phyloP scores from a whole-genome alignment of 1,140 invertebrate species.

The Mesaphorura yosii region DNA sequence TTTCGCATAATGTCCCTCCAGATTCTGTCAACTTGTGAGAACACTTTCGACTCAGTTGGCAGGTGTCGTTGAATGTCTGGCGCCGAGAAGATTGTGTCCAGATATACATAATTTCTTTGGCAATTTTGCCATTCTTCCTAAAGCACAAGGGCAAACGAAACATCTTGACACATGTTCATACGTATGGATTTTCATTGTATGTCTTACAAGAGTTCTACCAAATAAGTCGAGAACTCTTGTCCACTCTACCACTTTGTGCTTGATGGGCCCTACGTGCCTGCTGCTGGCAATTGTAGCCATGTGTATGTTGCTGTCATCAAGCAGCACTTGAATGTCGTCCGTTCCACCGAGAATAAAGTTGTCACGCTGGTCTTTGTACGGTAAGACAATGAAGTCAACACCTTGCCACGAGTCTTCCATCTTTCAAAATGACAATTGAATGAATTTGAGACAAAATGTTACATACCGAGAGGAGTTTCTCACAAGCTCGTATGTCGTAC shows the following conservation, averaged over 20 bases:
- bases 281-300: slow-evolving; percentile 73
- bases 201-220: slow-evolving; percentile 54
- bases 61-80: slow-evolving; percentile 77
- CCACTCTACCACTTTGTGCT: slow-evolving; percentile 68
- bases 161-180: neutral
- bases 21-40: slow-evolving; percentile 67
- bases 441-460: no score
- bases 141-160: slow-evolving; percentile 18
- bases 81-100: slow-evolving; percentile 78
- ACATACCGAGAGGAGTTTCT: slow-evolving; percentile 37
- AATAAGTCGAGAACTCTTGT: slow-evolving; percentile 58
- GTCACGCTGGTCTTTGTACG: slow-evolving; percentile 66
- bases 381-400: slow-evolving; percentile 60
- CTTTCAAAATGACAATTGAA: slow-evolving; percentile 46
- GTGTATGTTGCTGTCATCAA: slow-evolving; percentile 76
- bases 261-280: slow-evolving; percentile 67
- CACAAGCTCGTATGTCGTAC: slow-evolving; percentile 43
- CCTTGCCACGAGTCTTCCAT: slow-evolving; percentile 63
- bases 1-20: slow-evolving; percentile 74
- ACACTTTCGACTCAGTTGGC: slow-evolving; percentile 70
- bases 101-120: slow-evolving; percentile 72
- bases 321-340: slow-evolving; percentile 65
- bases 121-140: slow-evolving; percentile 73
- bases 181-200: no score
- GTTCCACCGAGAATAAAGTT: slow-evolving; percentile 66